Percentiles rank a stretch among this genome's conserved stretches.
These are phyloP conservation scores for Drosophila greeni DNA, from an alignment of 2,888 invertebrate genomes.

Conservation along the genomic window DNA sequence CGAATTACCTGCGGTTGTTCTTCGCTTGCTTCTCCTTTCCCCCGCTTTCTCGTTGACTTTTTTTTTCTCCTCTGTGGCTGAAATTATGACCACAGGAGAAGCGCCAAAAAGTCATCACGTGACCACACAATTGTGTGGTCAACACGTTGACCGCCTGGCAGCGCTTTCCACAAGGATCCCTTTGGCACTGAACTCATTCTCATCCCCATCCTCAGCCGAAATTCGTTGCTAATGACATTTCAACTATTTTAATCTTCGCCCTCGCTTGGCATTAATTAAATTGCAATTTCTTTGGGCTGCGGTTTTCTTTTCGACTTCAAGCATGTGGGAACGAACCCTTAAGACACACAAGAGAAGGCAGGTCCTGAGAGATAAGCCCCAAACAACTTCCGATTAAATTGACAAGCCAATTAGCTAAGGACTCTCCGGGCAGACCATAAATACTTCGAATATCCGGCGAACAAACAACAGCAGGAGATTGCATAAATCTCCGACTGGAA, in stretches of 20 bases:
- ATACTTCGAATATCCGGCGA: conserved; percentile 43
- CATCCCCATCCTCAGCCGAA: conserved; percentile 18
- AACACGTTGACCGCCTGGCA: conserved; percentile 37
- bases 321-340: not conserved
- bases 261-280: conserved; percentile 37
- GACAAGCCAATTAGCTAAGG: conserved; percentile 44
- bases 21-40: conserved; percentile 3
- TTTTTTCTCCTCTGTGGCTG: conserved; percentile 8
- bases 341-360: not conserved
- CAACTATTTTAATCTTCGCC: conserved; percentile 52
- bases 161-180: conserved; percentile 30
- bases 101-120: conserved; percentile 58
- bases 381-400: conserved; percentile 39
- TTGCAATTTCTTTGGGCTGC: conserved; percentile 34
- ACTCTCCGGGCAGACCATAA: conserved; percentile 36
- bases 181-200: conserved; percentile 14
- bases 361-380: conserved; percentile 18
- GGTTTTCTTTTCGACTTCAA: conserved; percentile 5
- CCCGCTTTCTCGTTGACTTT: not conserved
- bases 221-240: conserved; percentile 57
- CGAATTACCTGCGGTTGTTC: conserved; percentile 31
- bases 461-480: conserved; percentile 40
- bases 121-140: conserved; percentile 62
- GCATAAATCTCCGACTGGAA: conserved; percentile 32
- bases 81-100: conserved; percentile 45